These are phyloP conservation scores for Epinotia nisella DNA, from an alignment of 2,888 invertebrate species.

Conservation along the genomic window DNA sequence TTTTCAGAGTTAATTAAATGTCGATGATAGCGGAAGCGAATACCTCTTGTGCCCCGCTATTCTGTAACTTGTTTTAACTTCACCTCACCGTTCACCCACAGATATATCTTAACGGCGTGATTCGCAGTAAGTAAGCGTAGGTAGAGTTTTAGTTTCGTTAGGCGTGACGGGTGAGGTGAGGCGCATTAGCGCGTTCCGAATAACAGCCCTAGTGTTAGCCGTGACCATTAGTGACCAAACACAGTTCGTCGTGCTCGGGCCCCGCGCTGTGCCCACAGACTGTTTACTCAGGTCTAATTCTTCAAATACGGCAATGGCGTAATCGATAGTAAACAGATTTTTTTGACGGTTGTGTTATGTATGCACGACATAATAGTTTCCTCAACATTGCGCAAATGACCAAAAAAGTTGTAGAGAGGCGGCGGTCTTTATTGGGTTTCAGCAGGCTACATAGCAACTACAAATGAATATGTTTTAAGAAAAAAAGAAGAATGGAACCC, in stretches of 20 bases:
- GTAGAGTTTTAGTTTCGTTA: too few relatives aligned
- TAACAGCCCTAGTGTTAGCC: slow-evolving; percentile 3
- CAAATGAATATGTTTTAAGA: too few relatives aligned
- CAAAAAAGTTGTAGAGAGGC: not conserved
- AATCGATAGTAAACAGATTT: slow-evolving; percentile 31
- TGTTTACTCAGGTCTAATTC: slow-evolving; percentile 38
- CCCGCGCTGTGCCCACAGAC: not conserved
- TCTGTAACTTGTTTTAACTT: too few relatives aligned
- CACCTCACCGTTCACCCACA: too few relatives aligned
- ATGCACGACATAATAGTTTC: slow-evolving; percentile 31
- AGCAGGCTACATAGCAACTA: not conserved
- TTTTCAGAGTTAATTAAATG: not conserved
- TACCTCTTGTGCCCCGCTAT: too few relatives aligned
- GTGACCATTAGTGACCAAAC: slow-evolving; percentile 11
- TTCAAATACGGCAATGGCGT: slow-evolving; percentile 38
- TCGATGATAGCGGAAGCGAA: slow-evolving; percentile 15
- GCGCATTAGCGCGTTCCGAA: too few relatives aligned
- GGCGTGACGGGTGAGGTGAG: too few relatives aligned
- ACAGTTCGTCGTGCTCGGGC: not conserved
- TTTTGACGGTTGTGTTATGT: slow-evolving; percentile 32
- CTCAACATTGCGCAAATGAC: slow-evolving; percentile 20
- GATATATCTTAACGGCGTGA: too few relatives aligned
- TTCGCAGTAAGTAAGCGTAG: too few relatives aligned
- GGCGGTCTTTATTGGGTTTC: not conserved
- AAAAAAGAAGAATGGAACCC: too few relatives aligned